A percentile compares a stretch with the other conserved stretches of the same genome.
phyloP scores from a whole-genome alignment of 2,888 invertebrate genomes.

The Nymphalis polychloros region DNA sequence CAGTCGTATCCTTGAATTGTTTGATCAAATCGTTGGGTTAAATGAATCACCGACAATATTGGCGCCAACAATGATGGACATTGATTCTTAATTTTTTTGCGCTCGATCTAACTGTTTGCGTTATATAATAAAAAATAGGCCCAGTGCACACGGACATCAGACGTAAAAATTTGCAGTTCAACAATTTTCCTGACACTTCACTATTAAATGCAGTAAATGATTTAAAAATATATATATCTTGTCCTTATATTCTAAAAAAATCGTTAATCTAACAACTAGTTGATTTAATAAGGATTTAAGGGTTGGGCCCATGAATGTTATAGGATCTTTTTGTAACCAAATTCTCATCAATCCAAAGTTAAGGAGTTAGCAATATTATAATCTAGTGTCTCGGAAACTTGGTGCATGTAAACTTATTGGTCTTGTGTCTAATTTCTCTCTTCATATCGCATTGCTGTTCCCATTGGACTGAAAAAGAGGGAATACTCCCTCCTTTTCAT shows the following conservation, averaged over 20 bases:
- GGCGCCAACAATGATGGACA: slow-evolving; percentile 15
- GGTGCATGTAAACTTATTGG: too few species aligned
- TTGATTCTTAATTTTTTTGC: slow-evolving; percentile 19
- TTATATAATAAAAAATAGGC: slow-evolving; percentile 10
- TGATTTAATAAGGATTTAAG: too few species aligned
- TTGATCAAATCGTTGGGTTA: neutral
- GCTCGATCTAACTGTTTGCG: slow-evolving; percentile 21
- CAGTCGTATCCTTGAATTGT: neutral
- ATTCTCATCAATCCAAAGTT: too few species aligned
- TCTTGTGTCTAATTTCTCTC: too few species aligned
- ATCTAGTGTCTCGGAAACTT: too few species aligned
- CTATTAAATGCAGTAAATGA: neutral
- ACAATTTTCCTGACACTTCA: neutral
- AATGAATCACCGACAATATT: slow-evolving; percentile 8
- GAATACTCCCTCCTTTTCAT: too few species aligned
- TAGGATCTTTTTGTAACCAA: too few species aligned
- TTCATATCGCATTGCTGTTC: too few species aligned
- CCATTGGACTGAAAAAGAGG: too few species aligned
- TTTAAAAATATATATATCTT: neutral
- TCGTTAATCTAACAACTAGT: too few species aligned
- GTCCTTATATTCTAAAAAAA: neutral
- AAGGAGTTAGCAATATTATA: too few species aligned
- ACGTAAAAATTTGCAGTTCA: slow-evolving; percentile 8
- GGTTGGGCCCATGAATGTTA: too few species aligned
- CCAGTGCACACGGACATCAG: slow-evolving; percentile 11